Conservation (phyloP, 2,888 invertebrate species). For the Drosophila barbarae region DNA sequence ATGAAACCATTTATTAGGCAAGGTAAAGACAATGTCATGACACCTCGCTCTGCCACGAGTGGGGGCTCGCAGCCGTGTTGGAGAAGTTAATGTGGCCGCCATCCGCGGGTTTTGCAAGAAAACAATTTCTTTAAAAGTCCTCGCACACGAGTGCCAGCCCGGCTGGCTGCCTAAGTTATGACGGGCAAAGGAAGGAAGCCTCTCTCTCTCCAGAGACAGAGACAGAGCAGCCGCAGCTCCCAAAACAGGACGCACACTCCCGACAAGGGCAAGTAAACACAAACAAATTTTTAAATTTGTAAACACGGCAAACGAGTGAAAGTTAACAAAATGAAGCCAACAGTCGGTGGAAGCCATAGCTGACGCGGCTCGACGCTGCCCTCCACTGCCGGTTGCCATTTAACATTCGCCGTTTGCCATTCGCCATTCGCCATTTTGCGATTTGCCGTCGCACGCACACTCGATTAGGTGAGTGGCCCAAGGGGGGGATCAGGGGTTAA, state of each 20-base stretch:
- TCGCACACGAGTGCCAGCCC: slow-evolving; percentile 7
- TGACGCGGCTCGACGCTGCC: slow-evolving; percentile 27
- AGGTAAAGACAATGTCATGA: slow-evolving; percentile 66
- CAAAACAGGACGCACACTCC: slow-evolving; percentile 1
- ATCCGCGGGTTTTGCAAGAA: slow-evolving; percentile 26
- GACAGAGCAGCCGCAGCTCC: slow-evolving; percentile 17
- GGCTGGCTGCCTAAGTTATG: slow-evolving; percentile 55
- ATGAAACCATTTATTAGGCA: slow-evolving; percentile 72
- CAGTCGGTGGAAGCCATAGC: slow-evolving; percentile 34
- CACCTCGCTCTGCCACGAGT: slow-evolving; percentile 40
- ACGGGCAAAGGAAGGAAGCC: slow-evolving; percentile 33
- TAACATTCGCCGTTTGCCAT: slow-evolving; percentile 14
- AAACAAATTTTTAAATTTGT: slow-evolving; percentile 75
- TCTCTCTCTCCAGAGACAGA: slow-evolving; percentile 12
- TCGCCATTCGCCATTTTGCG: slow-evolving; percentile 28
- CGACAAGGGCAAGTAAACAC: slow-evolving; percentile 56
- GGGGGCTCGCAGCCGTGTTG: slow-evolving; percentile 19
- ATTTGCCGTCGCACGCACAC: slow-evolving; percentile 44
- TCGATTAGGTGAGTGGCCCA: slow-evolving; percentile 30
- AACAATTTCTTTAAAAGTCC: slow-evolving; percentile 72
- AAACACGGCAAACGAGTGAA: slow-evolving; percentile 60
- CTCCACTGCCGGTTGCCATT: slow-evolving; percentile 24
- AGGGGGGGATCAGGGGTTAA: background rate
- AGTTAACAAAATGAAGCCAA: slow-evolving; percentile 53
- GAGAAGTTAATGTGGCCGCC: slow-evolving; percentile 19